Evolutionary conservation across 2,888 invertebrate species (phyloP).

Genomic region (Stegophylla sp.): DNA sequence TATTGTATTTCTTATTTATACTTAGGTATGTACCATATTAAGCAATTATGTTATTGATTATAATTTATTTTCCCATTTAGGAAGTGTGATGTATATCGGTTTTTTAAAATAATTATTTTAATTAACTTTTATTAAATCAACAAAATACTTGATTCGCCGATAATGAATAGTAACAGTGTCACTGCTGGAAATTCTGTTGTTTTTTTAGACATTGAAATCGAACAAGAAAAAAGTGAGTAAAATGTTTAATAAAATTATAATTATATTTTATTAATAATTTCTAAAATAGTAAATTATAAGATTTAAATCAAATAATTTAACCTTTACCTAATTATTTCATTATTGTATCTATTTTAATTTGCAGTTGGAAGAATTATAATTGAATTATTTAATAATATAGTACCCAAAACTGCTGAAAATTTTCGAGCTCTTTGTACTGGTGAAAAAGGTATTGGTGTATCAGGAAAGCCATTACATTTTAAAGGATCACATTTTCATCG

Average conservation of each 20-base stretch:
- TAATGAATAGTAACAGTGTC: constrained; percentile 27
- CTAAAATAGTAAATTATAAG: too few species aligned
- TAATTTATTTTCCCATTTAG: too few species aligned
- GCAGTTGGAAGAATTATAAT: constrained; percentile 83
- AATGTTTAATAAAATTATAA: constrained; percentile 29
- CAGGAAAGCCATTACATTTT: constrained; percentile 80
- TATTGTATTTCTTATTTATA: too few species aligned
- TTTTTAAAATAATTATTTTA: background rate
- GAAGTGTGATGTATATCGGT: too few species aligned
- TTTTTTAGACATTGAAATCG: constrained; percentile 75
- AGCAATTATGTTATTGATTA: too few species aligned
- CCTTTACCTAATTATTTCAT: constrained; percentile 45
- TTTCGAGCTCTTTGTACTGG: constrained; percentile 92
- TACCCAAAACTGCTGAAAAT: constrained; percentile 89
- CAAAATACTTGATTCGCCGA: background rate
- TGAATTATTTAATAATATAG: constrained; percentile 82
- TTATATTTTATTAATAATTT: background rate
- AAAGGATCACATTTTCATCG: constrained; percentile 83
- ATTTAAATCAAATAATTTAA: constrained; percentile 32
- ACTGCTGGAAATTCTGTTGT: constrained; percentile 71
- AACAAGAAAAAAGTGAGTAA: constrained; percentile 72
- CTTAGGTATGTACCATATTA: too few species aligned
- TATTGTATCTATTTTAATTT: background rate
- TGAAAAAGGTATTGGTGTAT: constrained; percentile 77
- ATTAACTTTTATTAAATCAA: background rate